Evolutionary conservation across 1,140 invertebrate species (phyloP).

Genomic region (Penaeus japonicus): DNA sequence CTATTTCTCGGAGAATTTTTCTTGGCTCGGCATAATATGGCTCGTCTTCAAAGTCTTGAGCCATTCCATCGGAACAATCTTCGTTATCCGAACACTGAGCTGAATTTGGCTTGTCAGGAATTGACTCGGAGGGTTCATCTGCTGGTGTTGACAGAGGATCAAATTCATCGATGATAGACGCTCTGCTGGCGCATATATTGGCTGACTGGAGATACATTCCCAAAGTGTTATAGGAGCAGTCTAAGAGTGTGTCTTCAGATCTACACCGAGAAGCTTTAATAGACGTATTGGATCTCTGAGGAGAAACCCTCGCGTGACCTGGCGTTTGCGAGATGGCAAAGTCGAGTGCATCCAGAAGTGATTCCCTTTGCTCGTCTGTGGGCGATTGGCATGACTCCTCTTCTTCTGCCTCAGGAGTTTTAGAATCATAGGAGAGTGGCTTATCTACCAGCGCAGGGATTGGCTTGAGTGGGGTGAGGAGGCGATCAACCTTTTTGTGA

Average conservation of each 20-base stretch:
- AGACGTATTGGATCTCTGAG: not conserved
- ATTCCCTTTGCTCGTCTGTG: not conserved
- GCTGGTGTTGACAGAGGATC: conserved; percentile 9
- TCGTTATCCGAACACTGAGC: not conserved
- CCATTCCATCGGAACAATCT: not conserved
- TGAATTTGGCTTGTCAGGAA: not conserved
- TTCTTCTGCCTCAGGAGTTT: too few relatives aligned
- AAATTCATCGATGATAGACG: conserved; percentile 40
- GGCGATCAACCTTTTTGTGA: too few relatives aligned
- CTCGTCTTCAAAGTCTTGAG: not conserved
- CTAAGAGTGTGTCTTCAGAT: conserved; percentile 33
- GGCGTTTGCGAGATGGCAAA: conserved; percentile 9
- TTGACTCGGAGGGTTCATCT: not conserved
- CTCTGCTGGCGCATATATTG: conserved; percentile 4
- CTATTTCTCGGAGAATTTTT: not conserved
- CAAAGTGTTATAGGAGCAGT: conserved; percentile 24
- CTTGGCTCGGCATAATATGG: not conserved
- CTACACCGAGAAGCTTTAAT: not conserved
- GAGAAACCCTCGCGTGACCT: not conserved
- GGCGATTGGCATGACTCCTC: not conserved
- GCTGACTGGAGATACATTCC: not conserved
- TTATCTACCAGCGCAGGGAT: too few relatives aligned
- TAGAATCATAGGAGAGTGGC: too few relatives aligned
- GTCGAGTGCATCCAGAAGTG: conserved; percentile 37
- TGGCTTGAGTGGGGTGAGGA: too few relatives aligned